phyloP scores from a whole-genome alignment of 64 coral and sea anemone genomes.

The Cladopsammia gracilis region DNA sequence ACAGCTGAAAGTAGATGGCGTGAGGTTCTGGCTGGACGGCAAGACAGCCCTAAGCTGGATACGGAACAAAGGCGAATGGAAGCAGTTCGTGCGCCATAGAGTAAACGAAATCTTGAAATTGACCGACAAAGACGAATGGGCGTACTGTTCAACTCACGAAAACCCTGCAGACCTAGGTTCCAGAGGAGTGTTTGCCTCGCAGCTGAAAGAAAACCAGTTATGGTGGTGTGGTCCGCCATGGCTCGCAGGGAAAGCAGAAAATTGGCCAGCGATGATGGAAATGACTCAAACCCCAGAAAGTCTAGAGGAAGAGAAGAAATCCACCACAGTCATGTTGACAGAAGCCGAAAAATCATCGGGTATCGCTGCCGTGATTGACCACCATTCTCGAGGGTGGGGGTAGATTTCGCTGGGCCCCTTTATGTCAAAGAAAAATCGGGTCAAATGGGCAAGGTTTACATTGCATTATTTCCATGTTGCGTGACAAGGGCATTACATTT shows the following conservation, averaged over 20 bases:
- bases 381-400: constrained; percentile 48
- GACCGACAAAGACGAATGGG: constrained; percentile 44
- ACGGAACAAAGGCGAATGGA: constrained; percentile 14
- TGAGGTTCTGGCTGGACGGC: constrained; percentile 52
- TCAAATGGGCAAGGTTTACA: constrained; percentile 49
- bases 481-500: constrained; percentile 54
- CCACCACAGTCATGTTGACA: background rate
- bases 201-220: constrained; percentile 20
- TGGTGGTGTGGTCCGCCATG: constrained; percentile 69
- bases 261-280: constrained; percentile 28
- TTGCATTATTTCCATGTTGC: constrained; percentile 46
- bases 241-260: background rate
- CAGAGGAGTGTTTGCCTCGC: constrained; percentile 23
- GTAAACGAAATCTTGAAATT: constrained; percentile 42
- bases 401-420: constrained; percentile 59
- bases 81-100: constrained; percentile 66
- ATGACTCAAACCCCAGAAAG: constrained; percentile 17
- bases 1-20: background rate
- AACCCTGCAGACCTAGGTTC: constrained; percentile 69
- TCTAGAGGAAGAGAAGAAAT: constrained; percentile 4
- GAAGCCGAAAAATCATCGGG: background rate
- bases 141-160: background rate
- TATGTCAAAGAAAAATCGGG: constrained; percentile 38
- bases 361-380: background rate
- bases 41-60: constrained; percentile 68